Conservation (phyloP, 2,797 vertebrate genomes). For the Lutjanus argentimaculatus region DNA sequence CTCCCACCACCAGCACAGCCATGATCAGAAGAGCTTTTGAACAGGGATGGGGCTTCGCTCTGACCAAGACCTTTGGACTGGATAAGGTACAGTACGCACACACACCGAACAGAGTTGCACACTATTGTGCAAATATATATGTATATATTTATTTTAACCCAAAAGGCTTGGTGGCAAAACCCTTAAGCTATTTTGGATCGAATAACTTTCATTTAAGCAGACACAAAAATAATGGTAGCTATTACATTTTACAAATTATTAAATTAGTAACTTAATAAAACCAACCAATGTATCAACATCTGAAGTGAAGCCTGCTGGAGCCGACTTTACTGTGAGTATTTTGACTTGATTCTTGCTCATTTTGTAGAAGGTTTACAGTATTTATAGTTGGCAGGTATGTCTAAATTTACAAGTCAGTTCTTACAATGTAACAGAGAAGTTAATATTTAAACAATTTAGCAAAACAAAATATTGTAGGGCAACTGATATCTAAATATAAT, state of each 20-base stretch:
- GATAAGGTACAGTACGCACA: slow-evolving; percentile 88
- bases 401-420: too few species aligned
- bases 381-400: too few species aligned
- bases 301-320: background rate
- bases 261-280: background rate
- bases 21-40: slow-evolving; percentile 96
- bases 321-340: background rate
- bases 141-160: too few species aligned
- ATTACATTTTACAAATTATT: background rate
- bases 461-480: background rate
- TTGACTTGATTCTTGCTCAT: background rate
- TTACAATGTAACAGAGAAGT: background rate
- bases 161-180: background rate
- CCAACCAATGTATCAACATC: background rate
- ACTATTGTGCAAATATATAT: background rate
- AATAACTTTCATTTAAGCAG: background rate
- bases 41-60: slow-evolving; percentile 94
- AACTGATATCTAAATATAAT: background rate
- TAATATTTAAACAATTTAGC: background rate
- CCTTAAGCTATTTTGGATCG: background rate
- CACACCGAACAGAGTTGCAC: background rate
- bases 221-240: background rate
- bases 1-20: slow-evolving; percentile 91
- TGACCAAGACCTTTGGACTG: slow-evolving; percentile 95
- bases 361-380: background rate